A percentile compares a stretch with the other conserved stretches of the same genome.
These are phyloP conservation scores for Drosophila fungiperda DNA, from an alignment of 2,888 invertebrate genomes.

Conservation along the genomic window DNA sequence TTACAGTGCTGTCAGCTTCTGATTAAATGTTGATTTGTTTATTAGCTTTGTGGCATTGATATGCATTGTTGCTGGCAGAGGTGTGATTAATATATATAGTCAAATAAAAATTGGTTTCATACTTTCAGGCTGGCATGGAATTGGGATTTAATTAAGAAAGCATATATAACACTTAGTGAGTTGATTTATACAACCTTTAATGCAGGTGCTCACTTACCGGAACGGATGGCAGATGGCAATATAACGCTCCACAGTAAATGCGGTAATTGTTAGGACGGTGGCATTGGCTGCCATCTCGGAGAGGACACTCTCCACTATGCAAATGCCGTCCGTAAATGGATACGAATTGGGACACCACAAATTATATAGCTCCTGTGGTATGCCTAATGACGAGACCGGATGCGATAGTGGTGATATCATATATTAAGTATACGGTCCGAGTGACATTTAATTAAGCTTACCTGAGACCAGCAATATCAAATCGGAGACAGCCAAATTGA, in stretches of 20 bases:
- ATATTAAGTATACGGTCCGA: slow-evolving; percentile 48
- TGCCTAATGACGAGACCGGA: slow-evolving; percentile 85
- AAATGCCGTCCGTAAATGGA: slow-evolving; percentile 91
- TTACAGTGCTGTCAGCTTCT: background rate
- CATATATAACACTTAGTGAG: background rate
- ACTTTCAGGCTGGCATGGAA: background rate
- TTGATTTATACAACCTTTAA: background rate
- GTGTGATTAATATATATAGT: background rate
- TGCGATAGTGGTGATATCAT: background rate
- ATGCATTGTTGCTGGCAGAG: background rate
- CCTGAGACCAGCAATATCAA: slow-evolving; percentile 91
- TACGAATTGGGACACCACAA: slow-evolving; percentile 91
- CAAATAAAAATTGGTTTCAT: background rate
- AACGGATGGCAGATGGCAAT: slow-evolving; percentile 95
- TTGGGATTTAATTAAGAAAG: slow-evolving; percentile 6
- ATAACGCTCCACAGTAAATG: slow-evolving; percentile 95
- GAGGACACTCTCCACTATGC: slow-evolving; percentile 90
- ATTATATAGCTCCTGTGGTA: slow-evolving; percentile 92
- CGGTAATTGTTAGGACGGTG: slow-evolving; percentile 94
- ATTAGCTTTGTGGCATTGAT: background rate
- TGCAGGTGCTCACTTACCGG: slow-evolving; percentile 75
- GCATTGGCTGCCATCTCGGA: slow-evolving; percentile 95
- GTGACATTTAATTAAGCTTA: slow-evolving; percentile 76
- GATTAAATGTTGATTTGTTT: background rate
- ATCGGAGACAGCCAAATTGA: slow-evolving; percentile 94